phyloP scores from a whole-genome alignment of 2,113 vertebrate species.

The Sardina pilchardus region DNA sequence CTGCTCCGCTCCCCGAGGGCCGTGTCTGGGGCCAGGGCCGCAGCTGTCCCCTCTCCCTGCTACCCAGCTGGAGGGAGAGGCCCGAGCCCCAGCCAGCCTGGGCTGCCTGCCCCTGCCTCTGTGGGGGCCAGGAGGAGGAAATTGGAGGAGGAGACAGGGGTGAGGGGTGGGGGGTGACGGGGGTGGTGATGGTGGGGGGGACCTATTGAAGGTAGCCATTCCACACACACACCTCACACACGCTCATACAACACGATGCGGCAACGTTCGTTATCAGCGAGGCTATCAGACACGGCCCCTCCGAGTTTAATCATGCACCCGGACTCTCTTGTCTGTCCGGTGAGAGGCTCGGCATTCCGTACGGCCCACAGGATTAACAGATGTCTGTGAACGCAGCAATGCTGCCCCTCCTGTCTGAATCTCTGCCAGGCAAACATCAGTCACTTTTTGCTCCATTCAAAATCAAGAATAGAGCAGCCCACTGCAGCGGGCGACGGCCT shows the following conservation, averaged over 20 bases:
- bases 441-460: neutral
- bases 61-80: slow-evolving; percentile 43
- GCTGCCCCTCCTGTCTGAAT: neutral
- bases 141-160: neutral
- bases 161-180: neutral
- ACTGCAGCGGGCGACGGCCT: neutral
- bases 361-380: no score
- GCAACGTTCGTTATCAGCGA: slow-evolving; percentile 27
- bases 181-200: neutral
- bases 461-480: neutral
- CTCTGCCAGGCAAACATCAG: neutral
- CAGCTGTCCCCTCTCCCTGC: slow-evolving; percentile 48
- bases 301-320: neutral
- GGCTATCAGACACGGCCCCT: neutral
- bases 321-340: neutral
- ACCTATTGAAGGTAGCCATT: neutral
- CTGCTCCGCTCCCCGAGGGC: slow-evolving; percentile 45
- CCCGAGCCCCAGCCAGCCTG: slow-evolving; percentile 5
- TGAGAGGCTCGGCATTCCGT: no score
- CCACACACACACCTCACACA: slow-evolving; percentile 29
- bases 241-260: slow-evolving; percentile 20
- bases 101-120: slow-evolving; percentile 26
- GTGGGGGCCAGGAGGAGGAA: neutral
- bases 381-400: no score
- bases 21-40: slow-evolving; percentile 47